Evolutionary conservation across 2,797 vertebrate genomes (phyloP).

Genomic region (Pyrocephalus nanus): DNA sequence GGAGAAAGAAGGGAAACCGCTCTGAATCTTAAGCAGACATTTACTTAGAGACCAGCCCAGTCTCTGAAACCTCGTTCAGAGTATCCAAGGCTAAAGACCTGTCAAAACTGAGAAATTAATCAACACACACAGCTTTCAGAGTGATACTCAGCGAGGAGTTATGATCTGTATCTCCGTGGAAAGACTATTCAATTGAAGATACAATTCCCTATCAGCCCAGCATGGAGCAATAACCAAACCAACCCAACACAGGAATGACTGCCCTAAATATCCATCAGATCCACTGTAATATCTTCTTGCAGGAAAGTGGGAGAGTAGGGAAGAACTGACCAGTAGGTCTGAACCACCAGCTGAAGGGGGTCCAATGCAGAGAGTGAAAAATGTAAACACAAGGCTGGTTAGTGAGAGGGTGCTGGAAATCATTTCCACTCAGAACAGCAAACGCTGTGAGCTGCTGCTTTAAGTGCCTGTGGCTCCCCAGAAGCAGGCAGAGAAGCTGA

Average conservation of each 20-base stretch:
- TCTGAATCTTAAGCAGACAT: background rate
- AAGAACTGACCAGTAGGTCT: background rate
- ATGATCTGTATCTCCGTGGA: background rate
- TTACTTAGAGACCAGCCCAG: background rate
- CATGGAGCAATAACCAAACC: background rate
- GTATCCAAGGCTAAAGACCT: conserved; percentile 9
- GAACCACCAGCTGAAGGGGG: background rate
- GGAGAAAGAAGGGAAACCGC: background rate
- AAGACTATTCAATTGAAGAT: background rate
- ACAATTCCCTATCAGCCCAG: background rate
- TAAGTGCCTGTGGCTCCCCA: background rate
- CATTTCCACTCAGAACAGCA: background rate
- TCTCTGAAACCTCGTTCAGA: background rate
- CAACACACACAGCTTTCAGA: conserved; percentile 1
- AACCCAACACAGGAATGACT: background rate
- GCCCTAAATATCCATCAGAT: background rate
- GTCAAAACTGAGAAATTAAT: conserved; percentile 13
- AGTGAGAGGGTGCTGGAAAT: background rate
- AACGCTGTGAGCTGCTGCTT: background rate
- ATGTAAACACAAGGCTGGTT: background rate
- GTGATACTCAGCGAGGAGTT: background rate
- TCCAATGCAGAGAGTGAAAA: background rate
- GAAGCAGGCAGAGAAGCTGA: background rate
- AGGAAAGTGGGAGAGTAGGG: background rate
- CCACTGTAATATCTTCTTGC: background rate